Base-by-base conservation (phyloP, 2,888 invertebrate species). In the Cheilosia scutellata region DNA sequence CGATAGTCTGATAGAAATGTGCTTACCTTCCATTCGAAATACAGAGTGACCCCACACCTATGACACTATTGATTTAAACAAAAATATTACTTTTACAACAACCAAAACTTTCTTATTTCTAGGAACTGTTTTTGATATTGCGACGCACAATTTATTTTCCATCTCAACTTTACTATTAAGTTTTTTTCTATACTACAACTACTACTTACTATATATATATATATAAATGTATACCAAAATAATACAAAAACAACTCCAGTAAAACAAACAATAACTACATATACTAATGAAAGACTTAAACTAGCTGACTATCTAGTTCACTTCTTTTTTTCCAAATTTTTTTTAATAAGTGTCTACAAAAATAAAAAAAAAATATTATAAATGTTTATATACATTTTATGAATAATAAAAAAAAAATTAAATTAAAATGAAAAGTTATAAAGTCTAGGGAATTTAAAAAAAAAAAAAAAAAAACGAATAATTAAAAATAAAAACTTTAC, bases 71-170 rank as follows among this genome's bases (percentile, higher is more conserved):
- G 20, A 49, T 20, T 25, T 20, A 5, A 9, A 9, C 5, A 51
- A 25, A 4, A 37, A 5, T 7, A 27, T 1, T 42, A 40, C 20
- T 0, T 7, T 33, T 31, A 60, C 7, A 11, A 27, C 9, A 60
- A 53, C 20, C 3, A 47, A 47, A 47, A 2, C 20, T 16, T 47
- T 55, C 47, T 62, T 33, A 16, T 27, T 82, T 82, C 7, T 71
- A 78, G 78, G 72, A 72, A 78, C 66, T 78, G 78, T 62, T 70
- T 82, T 82, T 76, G 13, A 68, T 55, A 65, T 62, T 75, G 60
- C 82, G 62, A 74, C 78, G 83, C 83, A 80, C 84, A 84, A 80
- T 80, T 84, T 63, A 33, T 49, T 74, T 68, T 70, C 60, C 37
- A 37, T 51, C 66, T 58, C 42, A 37, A 55, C 55, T 44, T 11